Evolutionary conservation across 2,797 vertebrate genomes (phyloP).

Genomic region (Thalassophryne amazonica): DNA sequence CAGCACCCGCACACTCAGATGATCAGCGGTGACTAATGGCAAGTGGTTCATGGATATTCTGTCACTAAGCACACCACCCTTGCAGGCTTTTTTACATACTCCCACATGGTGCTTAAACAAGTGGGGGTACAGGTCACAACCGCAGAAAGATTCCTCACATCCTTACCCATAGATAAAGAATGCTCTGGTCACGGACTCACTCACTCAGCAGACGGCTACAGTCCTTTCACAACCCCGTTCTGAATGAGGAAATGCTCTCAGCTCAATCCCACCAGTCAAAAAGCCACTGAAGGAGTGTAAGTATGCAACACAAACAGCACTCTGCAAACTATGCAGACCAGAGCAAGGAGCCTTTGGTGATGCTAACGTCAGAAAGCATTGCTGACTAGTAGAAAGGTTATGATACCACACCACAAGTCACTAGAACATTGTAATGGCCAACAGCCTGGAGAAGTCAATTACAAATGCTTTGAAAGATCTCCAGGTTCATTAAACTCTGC

Average conservation of each 20-base stretch:
- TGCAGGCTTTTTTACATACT: neutral
- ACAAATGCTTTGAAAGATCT: neutral
- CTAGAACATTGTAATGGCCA: slow-evolving; percentile 31
- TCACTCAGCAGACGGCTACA: slow-evolving; percentile 7
- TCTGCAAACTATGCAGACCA: slow-evolving; percentile 33
- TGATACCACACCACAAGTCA: slow-evolving; percentile 12
- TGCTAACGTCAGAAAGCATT: neutral
- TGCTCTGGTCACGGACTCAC: slow-evolving; percentile 35
- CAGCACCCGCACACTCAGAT: slow-evolving; percentile 35
- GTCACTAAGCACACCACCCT: slow-evolving; percentile 12
- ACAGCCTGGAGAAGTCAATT: neutral
- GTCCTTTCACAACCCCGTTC: slow-evolving; percentile 25
- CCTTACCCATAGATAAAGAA: slow-evolving; percentile 24
- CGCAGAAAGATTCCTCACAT: slow-evolving; percentile 19
- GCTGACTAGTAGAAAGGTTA: slow-evolving; percentile 15
- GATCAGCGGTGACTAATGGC: slow-evolving; percentile 58
- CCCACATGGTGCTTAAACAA: neutral
- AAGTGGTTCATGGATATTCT: slow-evolving; percentile 41
- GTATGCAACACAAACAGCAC: slow-evolving; percentile 32
- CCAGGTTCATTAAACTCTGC: slow-evolving; percentile 18
- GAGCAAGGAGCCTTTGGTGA: slow-evolving; percentile 15
- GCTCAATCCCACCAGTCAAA: slow-evolving; percentile 21
- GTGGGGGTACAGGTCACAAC: neutral
- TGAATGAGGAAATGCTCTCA: slow-evolving; percentile 45
- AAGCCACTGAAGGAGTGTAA: slow-evolving; percentile 45